These are phyloP conservation scores for Cliona cf. orientalis DNA, from an alignment of 37 sponge, comb jelly and placozoan genomes.

Conservation along the genomic window DNA sequence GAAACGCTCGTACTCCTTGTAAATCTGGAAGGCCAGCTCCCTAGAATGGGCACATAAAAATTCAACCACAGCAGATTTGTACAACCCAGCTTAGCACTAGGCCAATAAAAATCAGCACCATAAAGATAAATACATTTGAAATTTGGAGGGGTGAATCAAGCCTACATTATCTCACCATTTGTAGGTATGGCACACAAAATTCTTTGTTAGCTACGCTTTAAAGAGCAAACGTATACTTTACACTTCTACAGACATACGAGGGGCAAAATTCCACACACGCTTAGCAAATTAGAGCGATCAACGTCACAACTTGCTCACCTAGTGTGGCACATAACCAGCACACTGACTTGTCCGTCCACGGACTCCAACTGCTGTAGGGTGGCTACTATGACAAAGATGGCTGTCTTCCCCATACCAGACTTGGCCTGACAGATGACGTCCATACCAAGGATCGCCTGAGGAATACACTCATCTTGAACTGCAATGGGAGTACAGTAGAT, in stretches of 20 bases:
- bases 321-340: conserved; percentile 93
- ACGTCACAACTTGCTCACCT: too few relatives aligned
- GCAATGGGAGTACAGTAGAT: conserved; percentile 2
- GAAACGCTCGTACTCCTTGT: conserved; percentile 96
- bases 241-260: too few relatives aligned
- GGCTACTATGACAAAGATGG: conserved; percentile 96
- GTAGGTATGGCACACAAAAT: too few relatives aligned
- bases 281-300: too few relatives aligned
- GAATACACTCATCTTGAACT: conserved; percentile 99
- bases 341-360: conserved; percentile 90
- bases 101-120: background rate
- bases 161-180: too few relatives aligned
- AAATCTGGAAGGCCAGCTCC: conserved; percentile 97
- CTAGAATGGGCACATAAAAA: conserved; percentile 22
- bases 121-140: too few relatives aligned
- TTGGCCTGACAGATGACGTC: conserved; percentile 98
- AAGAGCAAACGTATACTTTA: too few relatives aligned
- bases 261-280: too few relatives aligned
- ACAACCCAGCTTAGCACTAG: background rate
- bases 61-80: too few relatives aligned
- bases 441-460: conserved; percentile 97
- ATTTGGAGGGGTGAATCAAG: too few relatives aligned
- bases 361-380: conserved; percentile 97
- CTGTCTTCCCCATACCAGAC: conserved; percentile 99
- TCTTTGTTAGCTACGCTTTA: too few relatives aligned